Percentiles rank a stretch among this genome's conserved stretches.
These are phyloP conservation scores for Acleris literana DNA, from an alignment of 2,888 invertebrate species.

Conservation along the genomic window DNA sequence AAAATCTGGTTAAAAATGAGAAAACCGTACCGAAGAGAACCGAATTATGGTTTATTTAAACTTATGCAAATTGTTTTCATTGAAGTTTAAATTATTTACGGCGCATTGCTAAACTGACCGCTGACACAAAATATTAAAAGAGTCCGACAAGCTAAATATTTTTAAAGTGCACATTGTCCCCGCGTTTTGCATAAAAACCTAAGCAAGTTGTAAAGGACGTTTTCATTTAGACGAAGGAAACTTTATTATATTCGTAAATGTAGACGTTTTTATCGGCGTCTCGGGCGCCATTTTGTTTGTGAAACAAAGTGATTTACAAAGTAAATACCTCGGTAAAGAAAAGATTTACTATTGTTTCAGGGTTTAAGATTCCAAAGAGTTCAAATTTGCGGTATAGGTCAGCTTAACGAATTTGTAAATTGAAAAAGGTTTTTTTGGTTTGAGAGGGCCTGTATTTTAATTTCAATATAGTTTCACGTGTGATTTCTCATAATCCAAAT, in stretches of 20 bases:
- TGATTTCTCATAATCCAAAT: too few species aligned
- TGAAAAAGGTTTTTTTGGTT: too few species aligned
- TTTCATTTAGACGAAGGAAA: conserved; percentile 15
- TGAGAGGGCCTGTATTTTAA: too few species aligned
- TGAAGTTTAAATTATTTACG: too few species aligned
- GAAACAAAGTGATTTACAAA: conserved; percentile 8
- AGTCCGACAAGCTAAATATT: conserved; percentile 18
- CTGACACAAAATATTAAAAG: background rate
- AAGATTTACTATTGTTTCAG: background rate
- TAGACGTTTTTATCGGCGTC: conserved; percentile 18
- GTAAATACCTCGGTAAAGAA: background rate
- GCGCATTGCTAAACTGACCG: too few species aligned
- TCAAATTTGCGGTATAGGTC: too few species aligned
- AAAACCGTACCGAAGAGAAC: too few species aligned
- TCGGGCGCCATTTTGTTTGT: conserved; percentile 4
- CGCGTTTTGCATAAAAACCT: conserved; percentile 18
- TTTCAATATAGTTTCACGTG: too few species aligned
- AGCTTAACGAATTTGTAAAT: too few species aligned
- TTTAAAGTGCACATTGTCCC: conserved; percentile 33
- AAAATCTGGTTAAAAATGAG: too few species aligned
- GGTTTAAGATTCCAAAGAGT: background rate
- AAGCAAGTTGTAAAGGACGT: conserved; percentile 13
- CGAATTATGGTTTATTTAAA: too few species aligned
- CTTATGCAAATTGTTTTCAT: too few species aligned
- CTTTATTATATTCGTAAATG: conserved; percentile 18